Base-by-base conservation (phyloP, 2,797 vertebrate species). In the Graptemys geographica region DNA sequence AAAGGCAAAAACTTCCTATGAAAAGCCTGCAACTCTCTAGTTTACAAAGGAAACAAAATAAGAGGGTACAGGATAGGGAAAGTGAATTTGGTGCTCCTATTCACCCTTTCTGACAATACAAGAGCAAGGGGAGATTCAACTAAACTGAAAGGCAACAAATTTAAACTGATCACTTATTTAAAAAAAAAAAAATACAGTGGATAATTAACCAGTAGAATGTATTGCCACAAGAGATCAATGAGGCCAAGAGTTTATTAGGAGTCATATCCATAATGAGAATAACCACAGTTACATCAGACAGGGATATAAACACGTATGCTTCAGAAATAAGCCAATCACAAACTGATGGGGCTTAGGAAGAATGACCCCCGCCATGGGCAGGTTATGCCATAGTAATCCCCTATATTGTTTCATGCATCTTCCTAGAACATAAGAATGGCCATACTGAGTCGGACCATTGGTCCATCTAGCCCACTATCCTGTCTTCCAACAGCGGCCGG, bases 121-220 rank as follows among this genome's bases (percentile, higher is more conserved):
- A 47, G 57, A 93, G 23, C 16, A 56, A 94, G 81, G 15, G 6
- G 28, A 90, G 23, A 89, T 25, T 21, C 52, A 81, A 37, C 83
- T 84, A 96, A 93, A 92, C 80, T 0, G 0, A 2, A 5, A 82
- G 3, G 76, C 33, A 72, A 91, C 72, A 92, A 91, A 87, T 23
- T 12, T 72, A 72, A 72, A 72, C 37, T 72, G n/a, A 72, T 5
- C n/a, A 72, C 19, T 72, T 41, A 82, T 31, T 79, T 76, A 87
- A 28, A 93, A 81, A 62, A 51, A 44, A 47, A 31, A 79, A 76
- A 79, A 23, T 16, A 83, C 53, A 90, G 90, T 41, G 11, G 79
- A 47, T 76, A 1, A 89, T 62, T 86, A 44, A 84, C 51, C 19
- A 8, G 92, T 53, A 41, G 41, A 79, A 84, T 23, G 1, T 25